Evolutionary conservation across 2,113 vertebrate species (phyloP).

Genomic region (Bos indicus): DNA sequence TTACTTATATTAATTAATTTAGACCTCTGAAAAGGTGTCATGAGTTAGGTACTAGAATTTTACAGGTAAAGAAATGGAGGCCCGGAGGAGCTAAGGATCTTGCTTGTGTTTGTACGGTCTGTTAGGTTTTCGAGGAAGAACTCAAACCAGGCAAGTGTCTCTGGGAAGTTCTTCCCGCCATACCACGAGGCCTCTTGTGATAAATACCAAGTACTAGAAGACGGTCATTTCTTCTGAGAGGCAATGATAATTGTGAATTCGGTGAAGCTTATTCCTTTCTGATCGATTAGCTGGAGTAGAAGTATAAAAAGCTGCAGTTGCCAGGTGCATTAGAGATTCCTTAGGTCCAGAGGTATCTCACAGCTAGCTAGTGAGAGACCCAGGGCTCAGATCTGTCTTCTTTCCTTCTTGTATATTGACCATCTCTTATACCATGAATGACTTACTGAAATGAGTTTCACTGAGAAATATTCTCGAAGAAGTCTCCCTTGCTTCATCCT

Average conservation of each 20-base stretch:
- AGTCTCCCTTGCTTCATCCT: background rate
- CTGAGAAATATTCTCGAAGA: background rate
- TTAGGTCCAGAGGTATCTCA: background rate
- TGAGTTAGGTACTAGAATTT: background rate
- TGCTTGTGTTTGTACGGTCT: background rate
- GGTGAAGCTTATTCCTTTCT: background rate
- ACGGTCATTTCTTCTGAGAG: background rate
- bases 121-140: background rate
- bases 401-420: background rate
- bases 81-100: background rate
- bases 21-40: background rate
- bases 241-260: background rate
- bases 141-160: background rate
- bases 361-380: background rate
- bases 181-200: accelerated
- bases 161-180: accelerated
- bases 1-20: background rate
- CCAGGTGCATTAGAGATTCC: background rate
- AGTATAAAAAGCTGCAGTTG: background rate
- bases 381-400: background rate
- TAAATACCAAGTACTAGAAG: background rate
- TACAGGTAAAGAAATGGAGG: background rate
- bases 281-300: background rate
- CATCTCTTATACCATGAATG: background rate
- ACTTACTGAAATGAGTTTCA: background rate